phyloP scores from a whole-genome alignment of 1,140 invertebrate genomes.

The Zaprionus taronus region DNA sequence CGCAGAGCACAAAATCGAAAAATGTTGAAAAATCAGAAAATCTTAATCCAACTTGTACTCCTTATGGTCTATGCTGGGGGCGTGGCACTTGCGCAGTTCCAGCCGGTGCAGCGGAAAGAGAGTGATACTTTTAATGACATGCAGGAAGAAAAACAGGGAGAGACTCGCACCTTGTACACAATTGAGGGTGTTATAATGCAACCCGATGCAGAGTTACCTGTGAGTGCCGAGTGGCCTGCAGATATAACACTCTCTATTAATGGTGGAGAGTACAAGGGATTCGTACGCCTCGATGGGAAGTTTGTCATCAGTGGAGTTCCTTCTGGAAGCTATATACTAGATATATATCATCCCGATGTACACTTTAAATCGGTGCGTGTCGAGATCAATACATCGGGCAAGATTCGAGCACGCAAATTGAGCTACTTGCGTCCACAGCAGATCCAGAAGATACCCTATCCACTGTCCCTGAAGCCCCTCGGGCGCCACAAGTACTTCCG shows the following conservation, averaged over 20 bases:
- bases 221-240: slow-evolving; percentile 88
- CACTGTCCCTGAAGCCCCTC: slow-evolving; percentile 92
- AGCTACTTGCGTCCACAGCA: slow-evolving; percentile 95
- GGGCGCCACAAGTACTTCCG: slow-evolving; percentile 95
- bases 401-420: slow-evolving; percentile 95
- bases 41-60: slow-evolving; percentile 2
- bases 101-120: background rate
- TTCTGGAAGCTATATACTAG: slow-evolving; percentile 97
- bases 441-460: slow-evolving; percentile 94
- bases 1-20: slow-evolving; percentile 4
- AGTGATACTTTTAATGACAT: background rate
- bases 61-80: background rate
- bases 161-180: slow-evolving; percentile 27
- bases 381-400: slow-evolving; percentile 98
- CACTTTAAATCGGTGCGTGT: slow-evolving; percentile 94
- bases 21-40: slow-evolving; percentile 51
- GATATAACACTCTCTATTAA: slow-evolving; percentile 93
- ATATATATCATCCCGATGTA: slow-evolving; percentile 95
- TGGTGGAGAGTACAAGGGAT: slow-evolving; percentile 93
- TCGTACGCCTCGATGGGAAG: slow-evolving; percentile 94
- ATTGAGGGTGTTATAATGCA: slow-evolving; percentile 93
- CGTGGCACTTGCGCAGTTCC: background rate
- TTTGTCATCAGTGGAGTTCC: slow-evolving; percentile 95
- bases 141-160: background rate
- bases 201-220: slow-evolving; percentile 84